phyloP scores from a whole-genome alignment of 2,113 vertebrate genomes.

The Fukomys damarensis region DNA sequence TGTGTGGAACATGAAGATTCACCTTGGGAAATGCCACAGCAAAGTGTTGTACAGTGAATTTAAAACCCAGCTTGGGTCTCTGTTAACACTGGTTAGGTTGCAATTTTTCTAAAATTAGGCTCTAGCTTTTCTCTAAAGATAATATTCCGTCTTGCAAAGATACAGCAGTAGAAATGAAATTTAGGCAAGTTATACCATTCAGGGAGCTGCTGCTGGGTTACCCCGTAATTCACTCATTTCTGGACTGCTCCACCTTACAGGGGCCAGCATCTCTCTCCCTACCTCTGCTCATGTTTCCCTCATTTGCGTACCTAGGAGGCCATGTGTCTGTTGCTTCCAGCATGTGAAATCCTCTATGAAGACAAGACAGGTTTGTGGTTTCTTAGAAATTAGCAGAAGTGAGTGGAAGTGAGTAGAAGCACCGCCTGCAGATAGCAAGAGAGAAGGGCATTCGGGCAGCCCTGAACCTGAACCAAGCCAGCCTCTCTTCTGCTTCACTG shows the following conservation, averaged over 20 bases:
- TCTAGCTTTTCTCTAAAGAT: background rate
- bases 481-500: background rate
- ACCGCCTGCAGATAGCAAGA: background rate
- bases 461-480: background rate
- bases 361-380: background rate
- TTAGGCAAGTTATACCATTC: background rate
- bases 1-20: background rate
- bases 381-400: background rate
- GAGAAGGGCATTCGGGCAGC: background rate
- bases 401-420: background rate
- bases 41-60: background rate
- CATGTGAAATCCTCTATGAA: background rate
- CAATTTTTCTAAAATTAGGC: background rate
- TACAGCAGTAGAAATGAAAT: background rate
- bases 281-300: background rate
- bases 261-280: too few relatives aligned
- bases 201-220: fast-evolving
- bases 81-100: background rate
- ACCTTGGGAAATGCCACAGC: background rate
- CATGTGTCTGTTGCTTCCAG: background rate
- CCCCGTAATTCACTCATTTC: background rate
- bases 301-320: background rate
- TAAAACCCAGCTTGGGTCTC: conserved; percentile 25
- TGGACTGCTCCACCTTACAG: background rate
- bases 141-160: background rate